Conservation (phyloP, 2,888 invertebrate species). For the Scaptomyza reducta region DNA sequence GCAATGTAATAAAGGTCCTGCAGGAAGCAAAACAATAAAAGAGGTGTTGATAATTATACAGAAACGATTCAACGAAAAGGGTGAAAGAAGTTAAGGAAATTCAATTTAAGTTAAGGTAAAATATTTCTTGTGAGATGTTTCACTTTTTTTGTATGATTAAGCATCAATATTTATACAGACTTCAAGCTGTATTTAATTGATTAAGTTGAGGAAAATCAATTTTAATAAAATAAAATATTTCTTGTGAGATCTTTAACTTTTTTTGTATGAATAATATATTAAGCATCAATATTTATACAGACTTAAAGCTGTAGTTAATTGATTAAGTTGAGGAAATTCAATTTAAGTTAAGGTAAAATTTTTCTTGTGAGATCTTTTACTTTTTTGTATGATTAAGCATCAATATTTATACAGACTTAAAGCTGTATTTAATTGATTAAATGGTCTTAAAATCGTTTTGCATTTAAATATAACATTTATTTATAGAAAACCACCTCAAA, state of each 20-base stretch:
- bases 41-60: conserved; percentile 55
- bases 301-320: too few relatives aligned
- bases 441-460: too few relatives aligned
- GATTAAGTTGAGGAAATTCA: background rate
- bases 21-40: conserved; percentile 64
- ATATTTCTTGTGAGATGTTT: background rate
- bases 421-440: too few relatives aligned
- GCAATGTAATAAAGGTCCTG: conserved; percentile 87
- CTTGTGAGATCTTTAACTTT: too few relatives aligned
- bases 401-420: too few relatives aligned
- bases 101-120: background rate
- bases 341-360: background rate
- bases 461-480: background rate
- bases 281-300: too few relatives aligned
- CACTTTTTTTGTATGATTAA: too few relatives aligned
- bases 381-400: too few relatives aligned
- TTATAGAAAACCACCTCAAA: background rate
- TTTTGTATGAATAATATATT: too few relatives aligned
- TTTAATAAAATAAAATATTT: background rate
- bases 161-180: too few relatives aligned
- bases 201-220: background rate
- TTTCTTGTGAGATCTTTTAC: too few relatives aligned
- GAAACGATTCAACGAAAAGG: conserved; percentile 3
- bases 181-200: too few relatives aligned
- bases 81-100: background rate